Evolutionary conservation across 2,888 invertebrate genomes (phyloP).

Genomic region (Orthosia incerta): DNA sequence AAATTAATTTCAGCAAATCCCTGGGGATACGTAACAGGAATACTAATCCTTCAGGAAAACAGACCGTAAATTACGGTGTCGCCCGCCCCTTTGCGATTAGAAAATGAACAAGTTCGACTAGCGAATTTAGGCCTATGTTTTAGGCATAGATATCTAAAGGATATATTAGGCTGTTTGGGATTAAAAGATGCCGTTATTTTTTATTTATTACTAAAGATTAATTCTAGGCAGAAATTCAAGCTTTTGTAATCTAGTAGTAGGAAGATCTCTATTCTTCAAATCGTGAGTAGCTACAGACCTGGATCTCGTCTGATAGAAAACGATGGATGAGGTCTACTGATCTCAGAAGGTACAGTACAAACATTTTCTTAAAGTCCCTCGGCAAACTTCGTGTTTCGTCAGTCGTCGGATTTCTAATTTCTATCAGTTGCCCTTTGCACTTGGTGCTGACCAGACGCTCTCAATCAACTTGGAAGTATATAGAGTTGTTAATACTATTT

Average conservation of each 20-base stretch:
- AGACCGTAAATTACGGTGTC: constrained; percentile 53
- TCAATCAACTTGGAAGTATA: no score
- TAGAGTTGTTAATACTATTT: no score
- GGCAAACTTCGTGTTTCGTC: no score
- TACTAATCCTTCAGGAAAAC: constrained; percentile 58
- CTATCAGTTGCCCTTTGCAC: no score
- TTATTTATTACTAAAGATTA: constrained; percentile 7
- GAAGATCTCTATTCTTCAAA: background rate
- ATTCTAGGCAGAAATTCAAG: background rate
- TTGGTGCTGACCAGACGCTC: no score
- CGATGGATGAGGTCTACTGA: no score
- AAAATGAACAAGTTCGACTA: constrained; percentile 9
- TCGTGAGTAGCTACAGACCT: no score
- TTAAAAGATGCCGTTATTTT: background rate
- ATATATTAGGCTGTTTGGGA: constrained; percentile 18
- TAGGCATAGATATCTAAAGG: background rate
- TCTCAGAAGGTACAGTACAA: no score
- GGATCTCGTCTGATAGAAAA: no score
- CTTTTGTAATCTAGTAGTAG: background rate
- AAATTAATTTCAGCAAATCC: constrained; percentile 47
- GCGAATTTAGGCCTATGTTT: background rate
- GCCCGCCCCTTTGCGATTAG: constrained; percentile 33
- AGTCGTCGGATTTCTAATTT: no score
- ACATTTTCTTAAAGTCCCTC: no score
- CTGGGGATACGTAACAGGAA: constrained; percentile 48